Conservation (phyloP, 2,113 vertebrate genomes). For the Tetrao urogallus region DNA sequence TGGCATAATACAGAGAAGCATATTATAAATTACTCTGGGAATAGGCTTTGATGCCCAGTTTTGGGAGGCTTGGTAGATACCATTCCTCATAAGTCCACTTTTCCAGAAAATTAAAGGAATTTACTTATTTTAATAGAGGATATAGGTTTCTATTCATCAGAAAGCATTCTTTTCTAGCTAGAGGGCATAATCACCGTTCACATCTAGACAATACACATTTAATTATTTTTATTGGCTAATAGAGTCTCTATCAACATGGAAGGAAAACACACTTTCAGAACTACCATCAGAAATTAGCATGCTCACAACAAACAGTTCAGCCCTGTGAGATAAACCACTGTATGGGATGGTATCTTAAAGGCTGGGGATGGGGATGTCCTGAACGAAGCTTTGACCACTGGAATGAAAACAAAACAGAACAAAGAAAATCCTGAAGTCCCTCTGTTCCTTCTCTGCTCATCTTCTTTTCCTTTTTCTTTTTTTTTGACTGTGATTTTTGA, state of each 20-base stretch:
- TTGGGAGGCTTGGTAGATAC: not conserved
- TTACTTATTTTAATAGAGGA: not conserved
- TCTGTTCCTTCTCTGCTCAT: not conserved
- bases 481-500: conserved; percentile 15
- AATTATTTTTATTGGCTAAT: conserved; percentile 57
- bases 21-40: conserved; percentile 38
- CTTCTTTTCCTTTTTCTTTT: conserved; percentile 34
- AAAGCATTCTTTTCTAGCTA: conserved; percentile 51
- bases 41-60: conserved; percentile 16
- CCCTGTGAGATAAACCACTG: not conserved
- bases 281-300: not conserved
- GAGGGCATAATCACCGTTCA: conserved; percentile 54
- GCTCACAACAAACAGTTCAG: not conserved
- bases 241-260: not conserved
- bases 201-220: conserved; percentile 31
- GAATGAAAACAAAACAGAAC: not conserved
- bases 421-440: conserved; percentile 24
- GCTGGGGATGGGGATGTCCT: not conserved
- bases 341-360: not conserved
- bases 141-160: conserved; percentile 12
- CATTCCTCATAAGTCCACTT: not conserved
- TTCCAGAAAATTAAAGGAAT: conserved; percentile 31
- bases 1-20: conserved; percentile 17
- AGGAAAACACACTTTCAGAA: not conserved
- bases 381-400: not conserved